These are phyloP conservation scores for Trichopria drosophilae DNA, from an alignment of 2,888 invertebrate genomes.

Conservation along the genomic window DNA sequence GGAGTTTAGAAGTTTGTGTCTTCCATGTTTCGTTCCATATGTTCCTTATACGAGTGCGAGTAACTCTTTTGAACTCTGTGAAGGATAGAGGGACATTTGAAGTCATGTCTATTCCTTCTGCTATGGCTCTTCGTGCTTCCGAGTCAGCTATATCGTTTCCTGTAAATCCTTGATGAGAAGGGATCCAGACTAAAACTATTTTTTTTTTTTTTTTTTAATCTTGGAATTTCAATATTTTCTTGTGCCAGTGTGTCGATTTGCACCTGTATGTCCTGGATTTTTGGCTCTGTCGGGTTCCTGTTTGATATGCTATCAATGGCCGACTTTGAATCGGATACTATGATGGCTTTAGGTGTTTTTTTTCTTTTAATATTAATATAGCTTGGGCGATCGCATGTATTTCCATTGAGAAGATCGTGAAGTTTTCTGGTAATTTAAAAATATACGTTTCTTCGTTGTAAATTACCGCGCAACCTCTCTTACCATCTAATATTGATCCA, in stretches of 20 bases:
- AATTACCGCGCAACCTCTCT: constrained; percentile 4
- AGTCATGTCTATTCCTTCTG: too few species aligned
- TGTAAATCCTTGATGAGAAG: neutral
- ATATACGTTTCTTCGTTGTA: constrained; percentile 1
- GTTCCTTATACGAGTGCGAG: neutral
- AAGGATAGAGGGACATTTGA: too few species aligned
- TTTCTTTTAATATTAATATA: neutral
- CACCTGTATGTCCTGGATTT: too few species aligned
- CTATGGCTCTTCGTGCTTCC: too few species aligned
- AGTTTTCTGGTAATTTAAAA: constrained; percentile 1
- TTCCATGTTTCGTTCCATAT: neutral
- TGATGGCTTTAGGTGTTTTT: too few species aligned
- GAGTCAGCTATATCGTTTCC: neutral
- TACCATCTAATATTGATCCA: constrained; percentile 4
- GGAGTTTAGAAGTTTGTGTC: neutral
- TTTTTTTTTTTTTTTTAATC: neutral
- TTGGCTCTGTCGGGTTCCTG: neutral
- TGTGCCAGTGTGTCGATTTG: too few species aligned
- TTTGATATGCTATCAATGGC: neutral
- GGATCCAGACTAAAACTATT: neutral
- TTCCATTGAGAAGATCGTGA: constrained; percentile 5
- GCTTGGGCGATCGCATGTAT: constrained; percentile 6
- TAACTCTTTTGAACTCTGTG: too few species aligned
- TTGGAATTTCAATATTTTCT: neutral
- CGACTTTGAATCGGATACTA: neutral